A percentile compares a stretch with the other conserved stretches of the same genome.
Evolutionary conservation across 2,797 vertebrate genomes (phyloP).

Genomic region (Myiotriccus ornatus): DNA sequence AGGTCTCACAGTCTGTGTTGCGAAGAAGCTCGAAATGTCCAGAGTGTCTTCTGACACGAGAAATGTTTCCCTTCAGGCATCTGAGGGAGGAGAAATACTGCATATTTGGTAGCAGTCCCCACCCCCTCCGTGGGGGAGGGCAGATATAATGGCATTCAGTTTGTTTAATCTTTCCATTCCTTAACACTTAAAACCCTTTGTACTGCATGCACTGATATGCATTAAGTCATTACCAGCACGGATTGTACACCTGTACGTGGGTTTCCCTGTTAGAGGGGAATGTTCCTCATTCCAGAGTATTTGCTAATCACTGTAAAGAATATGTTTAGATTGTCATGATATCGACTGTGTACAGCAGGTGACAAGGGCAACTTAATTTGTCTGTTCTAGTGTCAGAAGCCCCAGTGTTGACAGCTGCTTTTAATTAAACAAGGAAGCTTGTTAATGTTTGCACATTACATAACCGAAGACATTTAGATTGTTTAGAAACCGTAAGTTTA

Average conservation of each 20-base stretch:
- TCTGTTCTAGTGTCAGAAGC: neutral
- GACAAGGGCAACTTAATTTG: neutral
- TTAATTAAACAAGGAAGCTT: neutral
- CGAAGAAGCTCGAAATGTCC: neutral
- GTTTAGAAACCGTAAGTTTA: neutral
- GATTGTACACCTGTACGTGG: neutral
- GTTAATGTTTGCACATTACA: neutral
- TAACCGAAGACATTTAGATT: neutral
- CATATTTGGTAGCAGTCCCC: neutral
- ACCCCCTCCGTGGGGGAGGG: neutral
- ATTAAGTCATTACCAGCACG: neutral
- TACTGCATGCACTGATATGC: rapidly evolving
- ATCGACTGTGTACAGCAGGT: neutral
- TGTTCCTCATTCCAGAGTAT: neutral
- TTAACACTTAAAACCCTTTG: neutral
- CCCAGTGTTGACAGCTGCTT: neutral
- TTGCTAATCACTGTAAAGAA: neutral
- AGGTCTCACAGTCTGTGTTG: neutral
- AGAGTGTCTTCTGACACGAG: neutral
- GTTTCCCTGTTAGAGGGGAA: neutral
- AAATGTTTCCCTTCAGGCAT: neutral
- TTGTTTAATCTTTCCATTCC: neutral
- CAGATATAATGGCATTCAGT: neutral
- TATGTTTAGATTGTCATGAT: neutral
- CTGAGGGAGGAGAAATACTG: neutral